Evolutionary conservation across 2,888 invertebrate genomes (phyloP), one percentile per base, ranked within the genome.

Genomic region (Molanna angustata): DNA sequence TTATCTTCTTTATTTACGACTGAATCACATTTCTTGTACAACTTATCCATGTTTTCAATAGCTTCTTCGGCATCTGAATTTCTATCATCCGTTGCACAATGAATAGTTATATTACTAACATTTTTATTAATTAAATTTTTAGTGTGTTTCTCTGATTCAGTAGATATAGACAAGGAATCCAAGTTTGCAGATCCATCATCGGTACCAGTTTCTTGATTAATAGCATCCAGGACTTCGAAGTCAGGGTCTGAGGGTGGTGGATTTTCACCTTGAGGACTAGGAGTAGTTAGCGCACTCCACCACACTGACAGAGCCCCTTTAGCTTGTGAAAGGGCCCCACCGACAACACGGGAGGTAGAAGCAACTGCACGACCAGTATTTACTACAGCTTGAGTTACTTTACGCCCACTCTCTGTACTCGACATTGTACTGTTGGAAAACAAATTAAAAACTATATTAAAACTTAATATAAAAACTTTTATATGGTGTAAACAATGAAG

Each of bases 301-400:
- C 91, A 92, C 65, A 83, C 90, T 0, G 90, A 85, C 46, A 93
- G 83, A 0, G 90, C 91, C 13, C 92, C 92, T 66, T 85, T 88
- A 40, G 93, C 93, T 70, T 90, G 89, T n/a, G 89, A 86, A 56
- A 93, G 73, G 37, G 92, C 93, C 22, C 92, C 93, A 61, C 91
- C 90, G 76, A 72, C 69, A 13, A 71, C 72, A 2, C 74, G 69
- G 17, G 72, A 72, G 9, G 77, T 76, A 47, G 71, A 76, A 22
- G 75, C 90, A 43, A 96, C 94, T 21, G 91, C 94, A 64, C 92
- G 84, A 20, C 94, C 93, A 1, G 96, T 95, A 57, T 87, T 89
- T 47, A 86, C 86, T 69, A 96, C 92, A 1, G 95, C 95, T 66
- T 94, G 93, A 64, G 94, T 94, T 56, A 96, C 79, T 71, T 94